phyloP scores from a whole-genome alignment of 2,888 invertebrate species.

The Macaria notata region DNA sequence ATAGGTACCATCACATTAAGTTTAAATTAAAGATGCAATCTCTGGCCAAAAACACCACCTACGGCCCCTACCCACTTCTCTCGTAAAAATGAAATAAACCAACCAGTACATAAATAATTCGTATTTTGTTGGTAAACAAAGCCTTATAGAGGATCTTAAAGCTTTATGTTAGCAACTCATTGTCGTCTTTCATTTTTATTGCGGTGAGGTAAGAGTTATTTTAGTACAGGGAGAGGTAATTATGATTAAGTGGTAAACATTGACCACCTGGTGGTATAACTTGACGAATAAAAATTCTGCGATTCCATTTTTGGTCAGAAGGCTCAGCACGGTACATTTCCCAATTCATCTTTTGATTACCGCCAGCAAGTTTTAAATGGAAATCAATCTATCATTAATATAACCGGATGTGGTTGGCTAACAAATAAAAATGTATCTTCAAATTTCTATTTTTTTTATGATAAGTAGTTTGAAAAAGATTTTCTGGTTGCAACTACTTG shows the following conservation, averaged over 20 bases:
- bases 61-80: slow-evolving; percentile 11
- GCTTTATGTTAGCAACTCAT: not conserved
- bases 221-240: not conserved
- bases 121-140: slow-evolving; percentile 33
- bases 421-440: no score
- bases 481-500: no score
- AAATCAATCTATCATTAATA: no score
- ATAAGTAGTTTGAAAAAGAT: no score
- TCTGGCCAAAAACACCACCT: slow-evolving; percentile 12
- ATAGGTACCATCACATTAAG: not conserved
- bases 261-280: slow-evolving; percentile 24
- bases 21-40: slow-evolving; percentile 9
- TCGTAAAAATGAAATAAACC: slow-evolving; percentile 17
- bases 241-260: not conserved
- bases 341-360: not conserved
- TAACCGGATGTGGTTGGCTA: no score
- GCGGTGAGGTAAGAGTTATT: slow-evolving; percentile 4
- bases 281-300: not conserved
- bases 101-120: slow-evolving; percentile 22
- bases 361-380: not conserved
- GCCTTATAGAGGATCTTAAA: slow-evolving; percentile 22
- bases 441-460: no score
- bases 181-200: no score
- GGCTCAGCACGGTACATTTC: no score
- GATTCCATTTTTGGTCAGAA: no score